phyloP scores from a whole-genome alignment of 2,888 invertebrate species.

The Drosophila macrospina region DNA sequence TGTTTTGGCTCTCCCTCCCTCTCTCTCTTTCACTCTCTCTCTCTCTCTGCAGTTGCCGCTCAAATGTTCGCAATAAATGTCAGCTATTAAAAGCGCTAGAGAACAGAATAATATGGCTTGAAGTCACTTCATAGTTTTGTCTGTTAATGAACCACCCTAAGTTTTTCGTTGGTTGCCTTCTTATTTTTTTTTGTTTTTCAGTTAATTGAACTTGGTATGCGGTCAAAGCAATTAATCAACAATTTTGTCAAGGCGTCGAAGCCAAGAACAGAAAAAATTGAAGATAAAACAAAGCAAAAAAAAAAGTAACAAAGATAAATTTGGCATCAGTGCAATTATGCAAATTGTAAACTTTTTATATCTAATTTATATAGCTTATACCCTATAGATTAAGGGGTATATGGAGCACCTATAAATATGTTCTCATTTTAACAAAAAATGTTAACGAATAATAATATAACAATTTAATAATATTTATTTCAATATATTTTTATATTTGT shows the following conservation, averaged over 20 bases:
- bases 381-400: neutral
- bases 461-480: too few species aligned
- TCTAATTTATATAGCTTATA: constrained; percentile 19
- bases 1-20: constrained; percentile 40
- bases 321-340: constrained; percentile 73
- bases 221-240: constrained; percentile 75
- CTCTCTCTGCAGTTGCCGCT: constrained; percentile 20
- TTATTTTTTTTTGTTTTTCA: constrained; percentile 4
- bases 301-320: constrained; percentile 44
- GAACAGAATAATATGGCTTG: constrained; percentile 20
- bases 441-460: too few species aligned
- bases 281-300: neutral
- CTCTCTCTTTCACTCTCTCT: constrained; percentile 15
- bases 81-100: constrained; percentile 61
- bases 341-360: constrained; percentile 57
- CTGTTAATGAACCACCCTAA: constrained; percentile 44
- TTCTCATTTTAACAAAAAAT: too few species aligned
- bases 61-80: constrained; percentile 65
- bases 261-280: neutral
- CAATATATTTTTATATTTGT: too few species aligned
- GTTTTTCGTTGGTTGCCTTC: constrained; percentile 4
- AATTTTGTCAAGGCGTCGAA: constrained; percentile 56
- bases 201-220: constrained; percentile 63
- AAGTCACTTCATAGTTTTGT: constrained; percentile 53
- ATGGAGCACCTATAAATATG: too few species aligned